Conservation (phyloP, 2,888 invertebrate genomes). For the Trichacis sp. region DNA sequence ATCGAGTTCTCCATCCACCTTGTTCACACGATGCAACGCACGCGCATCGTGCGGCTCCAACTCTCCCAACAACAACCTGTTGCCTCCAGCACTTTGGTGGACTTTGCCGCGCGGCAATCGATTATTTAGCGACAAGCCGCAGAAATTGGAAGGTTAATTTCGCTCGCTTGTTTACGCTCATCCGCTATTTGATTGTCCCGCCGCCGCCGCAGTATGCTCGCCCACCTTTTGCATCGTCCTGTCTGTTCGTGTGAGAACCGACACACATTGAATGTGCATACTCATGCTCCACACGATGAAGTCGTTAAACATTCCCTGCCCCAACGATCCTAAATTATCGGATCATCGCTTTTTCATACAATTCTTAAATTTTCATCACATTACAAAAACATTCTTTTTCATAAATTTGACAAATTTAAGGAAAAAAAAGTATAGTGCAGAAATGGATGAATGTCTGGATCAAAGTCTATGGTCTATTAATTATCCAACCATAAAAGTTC, state of each 20-base stretch:
- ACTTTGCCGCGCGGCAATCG: slow-evolving; percentile 57
- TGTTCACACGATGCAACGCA: slow-evolving; percentile 49
- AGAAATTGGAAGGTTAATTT: slow-evolving; percentile 64
- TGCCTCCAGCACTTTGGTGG: slow-evolving; percentile 50
- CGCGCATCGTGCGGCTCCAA: slow-evolving; percentile 30
- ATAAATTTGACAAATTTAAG: no score
- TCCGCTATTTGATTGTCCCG: slow-evolving; percentile 54
- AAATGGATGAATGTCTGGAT: no score
- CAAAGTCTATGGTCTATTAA: no score
- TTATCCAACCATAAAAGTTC: no score
- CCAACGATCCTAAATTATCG: background rate
- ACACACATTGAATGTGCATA: background rate
- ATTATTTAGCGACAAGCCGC: slow-evolving; percentile 64
- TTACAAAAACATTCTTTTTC: no score
- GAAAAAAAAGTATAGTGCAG: no score
- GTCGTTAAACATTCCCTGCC: background rate
- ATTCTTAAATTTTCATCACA: background rate
- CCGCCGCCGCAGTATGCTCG: slow-evolving; percentile 33
- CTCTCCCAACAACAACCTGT: slow-evolving; percentile 57
- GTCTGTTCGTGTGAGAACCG: slow-evolving; percentile 5
- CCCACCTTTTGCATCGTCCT: slow-evolving; percentile 31
- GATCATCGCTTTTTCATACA: background rate
- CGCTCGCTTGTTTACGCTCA: slow-evolving; percentile 58
- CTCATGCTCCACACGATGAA: background rate
- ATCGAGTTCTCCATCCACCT: slow-evolving; percentile 51